phyloP scores from a whole-genome alignment of 2,797 vertebrate species.

The Agapornis canus region DNA sequence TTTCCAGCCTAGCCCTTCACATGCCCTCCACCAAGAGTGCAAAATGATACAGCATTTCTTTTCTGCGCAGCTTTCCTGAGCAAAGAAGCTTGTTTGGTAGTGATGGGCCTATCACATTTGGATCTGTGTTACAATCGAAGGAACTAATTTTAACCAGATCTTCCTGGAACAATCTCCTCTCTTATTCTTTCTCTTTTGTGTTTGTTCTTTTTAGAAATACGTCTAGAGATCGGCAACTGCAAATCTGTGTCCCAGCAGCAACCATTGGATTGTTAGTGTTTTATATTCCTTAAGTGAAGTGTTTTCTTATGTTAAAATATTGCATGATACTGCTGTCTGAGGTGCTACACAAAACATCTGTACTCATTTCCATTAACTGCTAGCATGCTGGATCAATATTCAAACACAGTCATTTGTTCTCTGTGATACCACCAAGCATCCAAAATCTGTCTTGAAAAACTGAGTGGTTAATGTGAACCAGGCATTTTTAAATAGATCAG shows the following conservation, averaged over 20 bases:
- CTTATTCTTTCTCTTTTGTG: neutral
- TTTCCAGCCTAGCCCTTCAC: neutral
- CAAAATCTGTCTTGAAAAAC: conserved; percentile 29
- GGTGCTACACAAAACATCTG: conserved; percentile 1
- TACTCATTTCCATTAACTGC: neutral
- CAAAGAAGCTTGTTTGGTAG: neutral
- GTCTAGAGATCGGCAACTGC: neutral
- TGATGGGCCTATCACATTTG: neutral
- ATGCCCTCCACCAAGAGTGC: neutral
- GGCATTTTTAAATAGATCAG: conserved; percentile 55
- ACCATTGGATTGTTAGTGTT: neutral
- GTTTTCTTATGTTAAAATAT: conserved; percentile 5
- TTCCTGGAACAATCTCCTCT: neutral
- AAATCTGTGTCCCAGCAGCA: conserved; percentile 13
- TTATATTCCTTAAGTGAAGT: conserved; percentile 17
- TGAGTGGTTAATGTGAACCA: conserved; percentile 63
- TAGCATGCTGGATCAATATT: neutral
- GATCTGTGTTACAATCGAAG: neutral
- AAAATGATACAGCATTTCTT: neutral
- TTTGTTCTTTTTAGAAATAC: conserved; percentile 5
- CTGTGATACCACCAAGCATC: neutral
- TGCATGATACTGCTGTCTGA: neutral
- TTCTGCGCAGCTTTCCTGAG: neutral
- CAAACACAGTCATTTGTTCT: conserved; percentile 1
- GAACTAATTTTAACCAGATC: neutral